phyloP scores from a whole-genome alignment of 2,797 vertebrate species.

The Oreortyx pictus region DNA sequence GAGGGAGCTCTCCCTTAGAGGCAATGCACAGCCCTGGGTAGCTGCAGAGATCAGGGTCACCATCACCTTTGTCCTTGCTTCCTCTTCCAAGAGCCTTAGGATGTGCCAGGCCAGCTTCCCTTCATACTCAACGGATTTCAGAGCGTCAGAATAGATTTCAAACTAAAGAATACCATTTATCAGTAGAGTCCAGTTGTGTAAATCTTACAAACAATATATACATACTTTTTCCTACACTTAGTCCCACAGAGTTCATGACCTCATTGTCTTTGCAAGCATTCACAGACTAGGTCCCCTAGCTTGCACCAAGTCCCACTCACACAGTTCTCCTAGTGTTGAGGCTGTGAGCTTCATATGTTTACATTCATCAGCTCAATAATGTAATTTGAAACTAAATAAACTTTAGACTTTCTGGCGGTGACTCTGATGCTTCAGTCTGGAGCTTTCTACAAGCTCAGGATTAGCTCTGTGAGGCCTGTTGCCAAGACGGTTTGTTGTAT shows the following conservation, averaged over 20 bases:
- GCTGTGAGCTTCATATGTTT: background rate
- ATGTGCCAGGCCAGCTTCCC: background rate
- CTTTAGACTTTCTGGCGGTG: background rate
- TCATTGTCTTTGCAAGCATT: background rate
- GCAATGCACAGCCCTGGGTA: background rate
- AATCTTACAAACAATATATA: background rate
- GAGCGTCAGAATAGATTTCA: background rate
- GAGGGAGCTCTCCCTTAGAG: background rate
- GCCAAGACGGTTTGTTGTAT: background rate
- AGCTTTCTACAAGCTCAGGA: background rate
- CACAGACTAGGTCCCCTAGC: background rate
- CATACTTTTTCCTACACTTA: background rate
- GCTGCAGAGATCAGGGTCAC: background rate
- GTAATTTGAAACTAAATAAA: background rate
- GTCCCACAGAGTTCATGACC: background rate
- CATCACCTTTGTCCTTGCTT: background rate
- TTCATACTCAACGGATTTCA: background rate
- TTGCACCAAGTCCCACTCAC: accelerated
- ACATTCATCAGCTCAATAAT: background rate
- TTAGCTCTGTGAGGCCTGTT: background rate
- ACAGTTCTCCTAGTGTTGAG: background rate
- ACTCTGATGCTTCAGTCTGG: background rate
- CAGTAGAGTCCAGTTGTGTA: background rate
- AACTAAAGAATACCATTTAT: background rate
- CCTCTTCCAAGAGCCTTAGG: background rate